These are phyloP conservation scores for Cryptoleucopteryx plumbea DNA, from an alignment of 2,113 vertebrate genomes.

Conservation along the genomic window DNA sequence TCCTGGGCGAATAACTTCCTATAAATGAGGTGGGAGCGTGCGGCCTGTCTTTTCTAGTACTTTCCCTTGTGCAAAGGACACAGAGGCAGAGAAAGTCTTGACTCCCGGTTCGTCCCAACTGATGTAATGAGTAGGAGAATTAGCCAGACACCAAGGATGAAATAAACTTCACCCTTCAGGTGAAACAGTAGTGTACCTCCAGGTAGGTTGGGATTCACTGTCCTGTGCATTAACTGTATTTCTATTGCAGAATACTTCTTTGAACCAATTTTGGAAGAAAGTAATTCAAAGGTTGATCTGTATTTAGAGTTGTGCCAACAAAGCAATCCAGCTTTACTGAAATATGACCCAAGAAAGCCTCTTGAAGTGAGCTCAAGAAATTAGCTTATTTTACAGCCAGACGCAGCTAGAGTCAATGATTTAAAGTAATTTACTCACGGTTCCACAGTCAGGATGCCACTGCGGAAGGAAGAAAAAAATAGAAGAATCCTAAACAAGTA, in stretches of 20 bases:
- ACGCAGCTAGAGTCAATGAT: background rate
- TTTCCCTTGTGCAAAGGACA: background rate
- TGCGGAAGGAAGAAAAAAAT: background rate
- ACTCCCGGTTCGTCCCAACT: background rate
- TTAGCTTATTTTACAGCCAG: conserved; percentile 2
- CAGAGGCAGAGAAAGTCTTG: background rate
- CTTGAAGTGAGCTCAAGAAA: background rate
- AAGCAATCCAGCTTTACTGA: background rate
- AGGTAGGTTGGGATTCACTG: background rate
- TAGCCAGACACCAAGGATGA: background rate
- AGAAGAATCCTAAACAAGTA: background rate
- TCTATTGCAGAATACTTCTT: background rate
- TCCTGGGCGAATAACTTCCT: background rate
- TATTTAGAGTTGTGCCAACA: background rate
- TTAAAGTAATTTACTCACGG: background rate
- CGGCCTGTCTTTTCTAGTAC: background rate
- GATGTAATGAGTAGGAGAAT: background rate
- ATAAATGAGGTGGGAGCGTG: fast-evolving
- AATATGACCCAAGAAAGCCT: background rate
- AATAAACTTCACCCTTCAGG: background rate
- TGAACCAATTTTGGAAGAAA: background rate
- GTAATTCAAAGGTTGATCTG: background rate
- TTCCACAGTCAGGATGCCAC: background rate
- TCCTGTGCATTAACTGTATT: background rate
- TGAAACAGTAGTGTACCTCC: background rate